Conservation (phyloP, 2,888 invertebrate species). For the Sthenelais limicola region DNA sequence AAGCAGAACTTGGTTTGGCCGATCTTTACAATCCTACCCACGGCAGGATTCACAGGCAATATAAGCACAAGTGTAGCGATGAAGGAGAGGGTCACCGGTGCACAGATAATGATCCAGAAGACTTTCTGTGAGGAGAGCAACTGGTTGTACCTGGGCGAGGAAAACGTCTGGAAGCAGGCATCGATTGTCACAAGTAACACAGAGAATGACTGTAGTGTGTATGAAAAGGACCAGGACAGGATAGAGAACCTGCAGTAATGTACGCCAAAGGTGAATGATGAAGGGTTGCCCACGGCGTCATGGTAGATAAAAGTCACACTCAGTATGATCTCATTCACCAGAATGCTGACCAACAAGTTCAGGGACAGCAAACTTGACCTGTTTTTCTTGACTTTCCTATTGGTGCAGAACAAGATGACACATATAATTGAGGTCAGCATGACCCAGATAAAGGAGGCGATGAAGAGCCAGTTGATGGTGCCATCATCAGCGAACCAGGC, state of each 20-base stretch:
- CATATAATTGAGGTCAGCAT: not conserved
- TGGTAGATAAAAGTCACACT: constrained; percentile 29
- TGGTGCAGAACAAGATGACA: constrained; percentile 8
- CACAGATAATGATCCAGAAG: not conserved
- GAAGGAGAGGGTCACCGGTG: not conserved
- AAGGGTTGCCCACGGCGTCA: constrained; percentile 19
- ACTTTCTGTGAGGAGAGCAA: not conserved
- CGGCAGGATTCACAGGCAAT: not conserved
- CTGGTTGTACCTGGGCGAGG: constrained; percentile 15
- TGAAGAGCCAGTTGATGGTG: constrained; percentile 25
- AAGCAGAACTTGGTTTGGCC: constrained; percentile 10
- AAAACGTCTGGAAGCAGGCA: constrained; percentile 16
- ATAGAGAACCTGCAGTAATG: constrained; percentile 21
- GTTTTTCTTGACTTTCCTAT: not conserved
- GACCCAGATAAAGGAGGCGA: constrained; percentile 27
- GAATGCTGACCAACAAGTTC: constrained; percentile 14
- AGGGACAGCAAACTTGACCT: constrained; percentile 18
- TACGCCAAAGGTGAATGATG: constrained; percentile 17
- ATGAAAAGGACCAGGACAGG: constrained; percentile 23
- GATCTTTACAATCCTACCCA: constrained; percentile 3
- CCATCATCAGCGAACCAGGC: constrained; percentile 26
- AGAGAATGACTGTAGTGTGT: constrained; percentile 22
- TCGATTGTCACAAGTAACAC: constrained; percentile 7
- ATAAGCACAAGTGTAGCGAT: not conserved
- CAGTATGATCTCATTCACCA: constrained; percentile 22